A percentile compares a stretch with the other conserved stretches of the same genome.
Conservation (phyloP, 2,888 invertebrate species). For the Drepana falcataria region DNA sequence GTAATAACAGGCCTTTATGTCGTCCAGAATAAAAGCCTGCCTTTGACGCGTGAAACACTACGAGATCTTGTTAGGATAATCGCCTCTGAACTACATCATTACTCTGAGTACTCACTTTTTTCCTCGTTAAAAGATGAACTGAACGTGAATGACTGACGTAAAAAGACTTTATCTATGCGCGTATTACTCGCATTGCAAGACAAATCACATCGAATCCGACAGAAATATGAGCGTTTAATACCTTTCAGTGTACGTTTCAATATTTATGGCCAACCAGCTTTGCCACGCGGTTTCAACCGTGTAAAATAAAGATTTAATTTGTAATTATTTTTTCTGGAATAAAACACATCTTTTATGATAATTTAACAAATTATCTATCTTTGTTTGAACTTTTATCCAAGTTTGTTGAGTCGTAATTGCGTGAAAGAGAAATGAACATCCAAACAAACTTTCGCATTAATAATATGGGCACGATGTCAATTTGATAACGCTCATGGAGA, state of each 20-base stretch:
- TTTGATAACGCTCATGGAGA: constrained; percentile 42
- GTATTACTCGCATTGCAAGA: background rate
- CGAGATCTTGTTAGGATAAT: constrained; percentile 3
- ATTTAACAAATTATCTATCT: too few relatives aligned
- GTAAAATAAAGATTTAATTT: too few relatives aligned
- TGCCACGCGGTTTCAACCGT: background rate
- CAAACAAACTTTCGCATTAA: too few relatives aligned
- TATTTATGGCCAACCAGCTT: background rate
- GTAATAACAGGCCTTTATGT: constrained; percentile 2
- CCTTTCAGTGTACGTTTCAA: background rate
- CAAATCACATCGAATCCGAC: background rate
- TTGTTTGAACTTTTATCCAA: too few relatives aligned
- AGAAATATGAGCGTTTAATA: constrained; percentile 3
- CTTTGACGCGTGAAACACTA: constrained; percentile 2
- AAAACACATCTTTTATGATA: too few relatives aligned
- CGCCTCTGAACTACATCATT: background rate
- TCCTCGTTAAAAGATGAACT: too few relatives aligned
- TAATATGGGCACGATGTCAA: constrained; percentile 31
- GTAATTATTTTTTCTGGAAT: too few relatives aligned
- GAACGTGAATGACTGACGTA: too few relatives aligned
- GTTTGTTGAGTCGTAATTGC: too few relatives aligned
- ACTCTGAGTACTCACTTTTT: background rate
- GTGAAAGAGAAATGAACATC: too few relatives aligned
- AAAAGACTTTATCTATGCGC: too few relatives aligned
- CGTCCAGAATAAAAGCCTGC: background rate